phyloP scores from a whole-genome alignment of 2,888 invertebrate species.

The Spilarctia lutea region DNA sequence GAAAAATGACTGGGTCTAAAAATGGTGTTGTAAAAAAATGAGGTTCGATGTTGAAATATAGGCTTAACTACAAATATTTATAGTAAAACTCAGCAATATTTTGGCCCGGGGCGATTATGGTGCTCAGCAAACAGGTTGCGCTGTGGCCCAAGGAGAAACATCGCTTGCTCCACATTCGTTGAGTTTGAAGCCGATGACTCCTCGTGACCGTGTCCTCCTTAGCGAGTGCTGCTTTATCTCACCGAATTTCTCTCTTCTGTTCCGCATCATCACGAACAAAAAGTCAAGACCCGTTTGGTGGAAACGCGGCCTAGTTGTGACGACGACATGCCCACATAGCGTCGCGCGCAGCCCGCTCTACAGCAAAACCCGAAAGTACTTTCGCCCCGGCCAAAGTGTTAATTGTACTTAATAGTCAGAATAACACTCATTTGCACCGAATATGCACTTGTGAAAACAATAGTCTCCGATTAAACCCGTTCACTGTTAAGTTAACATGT shows the following conservation, averaged over 20 bases:
- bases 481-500: constrained; percentile 22
- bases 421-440: constrained; percentile 56
- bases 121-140: constrained; percentile 69
- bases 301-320: constrained; percentile 81
- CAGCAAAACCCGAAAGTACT: constrained; percentile 58
- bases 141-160: constrained; percentile 76
- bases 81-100: constrained; percentile 56
- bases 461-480: constrained; percentile 43
- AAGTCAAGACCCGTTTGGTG: constrained; percentile 81
- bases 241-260: constrained; percentile 85
- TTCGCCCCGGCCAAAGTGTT: constrained; percentile 61
- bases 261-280: constrained; percentile 84
- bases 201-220: constrained; percentile 84
- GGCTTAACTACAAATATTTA: constrained; percentile 39
- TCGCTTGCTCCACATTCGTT: constrained; percentile 80
- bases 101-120: constrained; percentile 66
- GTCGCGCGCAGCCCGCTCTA: constrained; percentile 50
- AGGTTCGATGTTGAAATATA: constrained; percentile 37
- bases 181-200: constrained; percentile 83
- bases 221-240: constrained; percentile 80
- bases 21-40: constrained; percentile 37
- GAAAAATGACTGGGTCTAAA: constrained; percentile 36
- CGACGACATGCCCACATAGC: constrained; percentile 62
- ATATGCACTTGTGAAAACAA: constrained; percentile 48
- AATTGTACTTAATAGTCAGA: constrained; percentile 63